Percentiles rank a stretch among this genome's conserved stretches.
These are phyloP conservation scores for Morus bassanus DNA, from an alignment of 2,797 vertebrate genomes.

Conservation along the genomic window DNA sequence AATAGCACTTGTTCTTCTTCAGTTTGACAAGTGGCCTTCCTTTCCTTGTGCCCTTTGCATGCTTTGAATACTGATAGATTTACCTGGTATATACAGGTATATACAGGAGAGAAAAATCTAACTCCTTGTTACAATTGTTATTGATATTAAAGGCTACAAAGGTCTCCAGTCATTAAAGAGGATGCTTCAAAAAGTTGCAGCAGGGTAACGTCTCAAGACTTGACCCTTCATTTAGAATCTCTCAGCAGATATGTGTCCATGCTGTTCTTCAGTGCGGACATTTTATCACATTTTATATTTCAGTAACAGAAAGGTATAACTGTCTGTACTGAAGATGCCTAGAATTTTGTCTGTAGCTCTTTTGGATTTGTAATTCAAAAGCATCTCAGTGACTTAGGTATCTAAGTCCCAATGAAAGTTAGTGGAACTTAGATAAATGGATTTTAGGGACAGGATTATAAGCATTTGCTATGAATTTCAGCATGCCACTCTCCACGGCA, in stretches of 20 bases:
- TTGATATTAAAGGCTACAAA: not conserved
- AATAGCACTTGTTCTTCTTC: conserved; percentile 40
- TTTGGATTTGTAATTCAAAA: conserved; percentile 8
- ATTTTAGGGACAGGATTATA: conserved; percentile 17
- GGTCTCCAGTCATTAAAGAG: not conserved
- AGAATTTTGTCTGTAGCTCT: not conserved
- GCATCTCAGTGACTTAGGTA: not conserved
- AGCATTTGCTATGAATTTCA: not conserved
- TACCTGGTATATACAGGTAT: not conserved
- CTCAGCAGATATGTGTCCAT: not conserved
- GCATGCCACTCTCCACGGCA: not conserved
- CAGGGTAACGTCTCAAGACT: not conserved
- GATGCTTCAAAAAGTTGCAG: not conserved
- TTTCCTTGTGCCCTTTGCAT: not conserved
- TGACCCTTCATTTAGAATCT: not conserved
- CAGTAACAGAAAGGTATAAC: not conserved
- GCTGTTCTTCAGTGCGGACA: not conserved
- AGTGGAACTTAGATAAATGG: conserved; percentile 14
- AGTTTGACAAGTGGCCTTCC: conserved; percentile 24
- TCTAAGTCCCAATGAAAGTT: not conserved
- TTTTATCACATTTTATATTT: not conserved
- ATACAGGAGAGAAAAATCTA: not conserved
- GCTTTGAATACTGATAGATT: conserved; percentile 20
- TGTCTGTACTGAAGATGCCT: not conserved
- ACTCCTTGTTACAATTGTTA: not conserved